These are phyloP conservation scores for Bufotes viridis DNA, from an alignment of 2,797 vertebrate genomes.

Conservation along the genomic window DNA sequence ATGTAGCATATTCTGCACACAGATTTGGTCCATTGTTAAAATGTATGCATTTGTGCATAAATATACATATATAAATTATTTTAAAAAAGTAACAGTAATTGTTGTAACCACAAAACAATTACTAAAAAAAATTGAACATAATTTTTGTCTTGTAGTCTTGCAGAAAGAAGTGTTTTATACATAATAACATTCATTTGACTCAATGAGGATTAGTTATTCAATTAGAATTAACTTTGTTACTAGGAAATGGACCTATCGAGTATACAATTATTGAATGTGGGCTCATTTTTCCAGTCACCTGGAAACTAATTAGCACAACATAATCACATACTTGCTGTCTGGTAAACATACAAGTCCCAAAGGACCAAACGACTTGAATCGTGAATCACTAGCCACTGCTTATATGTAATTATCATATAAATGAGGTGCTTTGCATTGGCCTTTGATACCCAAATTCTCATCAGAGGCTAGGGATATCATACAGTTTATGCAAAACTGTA, in stretches of 20 bases:
- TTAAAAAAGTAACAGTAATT: background rate
- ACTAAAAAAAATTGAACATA: background rate
- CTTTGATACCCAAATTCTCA: conserved; percentile 66
- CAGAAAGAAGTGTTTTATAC: conserved; percentile 51
- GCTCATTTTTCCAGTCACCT: conserved; percentile 70
- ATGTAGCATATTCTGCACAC: background rate
- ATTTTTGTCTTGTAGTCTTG: conserved; percentile 32
- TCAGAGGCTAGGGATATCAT: conserved; percentile 66
- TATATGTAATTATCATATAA: conserved; percentile 76
- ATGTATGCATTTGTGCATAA: background rate
- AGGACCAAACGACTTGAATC: conserved; percentile 71
- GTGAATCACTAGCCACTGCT: conserved; percentile 71
- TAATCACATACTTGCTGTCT: conserved; percentile 70
- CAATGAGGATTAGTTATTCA: conserved; percentile 70
- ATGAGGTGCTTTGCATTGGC: conserved; percentile 70
- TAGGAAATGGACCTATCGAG: conserved; percentile 65
- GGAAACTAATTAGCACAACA: conserved; percentile 74
- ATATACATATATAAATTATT: background rate
- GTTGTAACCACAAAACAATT: background rate
- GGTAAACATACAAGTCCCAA: conserved; percentile 71
- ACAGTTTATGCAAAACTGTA: conserved; percentile 66
- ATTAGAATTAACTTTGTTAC: conserved; percentile 67
- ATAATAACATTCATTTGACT: conserved; percentile 63
- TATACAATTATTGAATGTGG: conserved; percentile 66
- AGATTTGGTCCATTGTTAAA: background rate